These are phyloP conservation scores for Aphis gossypii DNA, from an alignment of 1,140 invertebrate genomes.

Conservation along the genomic window DNA sequence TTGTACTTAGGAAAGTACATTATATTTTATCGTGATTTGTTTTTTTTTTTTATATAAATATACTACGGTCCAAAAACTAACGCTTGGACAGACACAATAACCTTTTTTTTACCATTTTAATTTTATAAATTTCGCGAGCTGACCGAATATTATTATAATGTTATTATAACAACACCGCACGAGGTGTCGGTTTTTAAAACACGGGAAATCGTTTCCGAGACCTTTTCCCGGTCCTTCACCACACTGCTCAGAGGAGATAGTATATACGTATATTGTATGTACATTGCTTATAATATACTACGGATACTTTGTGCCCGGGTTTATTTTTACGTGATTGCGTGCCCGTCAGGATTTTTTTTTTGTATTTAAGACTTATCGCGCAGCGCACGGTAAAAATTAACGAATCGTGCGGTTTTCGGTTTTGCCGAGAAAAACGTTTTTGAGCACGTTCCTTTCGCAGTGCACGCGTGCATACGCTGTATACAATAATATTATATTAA, in stretches of 20 bases:
- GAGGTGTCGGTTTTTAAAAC: constrained; percentile 2
- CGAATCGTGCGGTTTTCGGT: constrained; percentile 21
- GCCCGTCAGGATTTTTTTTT: not conserved
- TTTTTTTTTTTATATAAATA: no score
- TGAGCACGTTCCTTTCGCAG: not conserved
- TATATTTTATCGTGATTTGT: not conserved
- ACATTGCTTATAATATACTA: not conserved
- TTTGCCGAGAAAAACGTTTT: constrained; percentile 32
- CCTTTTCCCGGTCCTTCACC: not conserved
- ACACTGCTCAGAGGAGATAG: not conserved
- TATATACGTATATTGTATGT: not conserved
- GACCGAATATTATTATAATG: not conserved
- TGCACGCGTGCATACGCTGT: not conserved
- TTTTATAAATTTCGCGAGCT: not conserved
- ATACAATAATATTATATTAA: not conserved
- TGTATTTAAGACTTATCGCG: constrained; percentile 1
- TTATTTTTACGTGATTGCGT: not conserved
- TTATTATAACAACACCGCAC: not conserved
- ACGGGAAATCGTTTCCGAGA: not conserved
- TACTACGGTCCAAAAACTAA: not conserved
- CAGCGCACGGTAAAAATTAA: not conserved
- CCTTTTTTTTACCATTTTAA: not conserved
- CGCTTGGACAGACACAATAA: not conserved
- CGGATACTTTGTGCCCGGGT: not conserved
- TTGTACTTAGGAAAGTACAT: not conserved